Evolutionary conservation across 64 coral and sea anemone genomes (phyloP), one percentile per base, ranked within the genome.

Genomic region (Anthopleura sola): DNA sequence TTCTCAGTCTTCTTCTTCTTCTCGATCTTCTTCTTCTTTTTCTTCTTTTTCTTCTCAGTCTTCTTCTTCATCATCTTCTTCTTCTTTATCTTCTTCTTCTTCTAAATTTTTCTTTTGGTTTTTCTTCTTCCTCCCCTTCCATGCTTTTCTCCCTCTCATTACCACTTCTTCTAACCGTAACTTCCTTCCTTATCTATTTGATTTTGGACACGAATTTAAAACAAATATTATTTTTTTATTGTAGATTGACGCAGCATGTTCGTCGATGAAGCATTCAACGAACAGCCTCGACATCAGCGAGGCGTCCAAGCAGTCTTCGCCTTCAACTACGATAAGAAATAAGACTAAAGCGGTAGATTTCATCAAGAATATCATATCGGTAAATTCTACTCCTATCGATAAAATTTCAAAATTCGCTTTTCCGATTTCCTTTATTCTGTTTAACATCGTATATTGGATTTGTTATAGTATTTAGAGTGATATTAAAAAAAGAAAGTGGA

Each of bases 371-470:
- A 38, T 90, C 20, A 26, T 58, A 0, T 85, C 47, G 39, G 51
- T 56, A 2, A 74, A 91, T n/a, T 58, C 93, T 18, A 78, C 74
- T 37, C 37, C 80, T 19, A 84, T 94, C 3, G 88, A 94, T 77
- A 90, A 83, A 54, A 54, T 85, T 0, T 91, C 89, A 14, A 75
- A 87, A 82, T 33, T 94, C 33, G 11, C 89, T 16, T 91, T 87
- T 37, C 93, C 93, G 16, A 6, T 87, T 2, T 28, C 57, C 39
- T 94, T 84, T 28, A 69, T 85, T 34, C 0, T 55, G 36, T 94
- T 94, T 12, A 94, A 94, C 32, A 79, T 94, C 80, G 71, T 81
- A 19, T 94, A 94, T 9, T 91, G 88, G 88, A 80, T 44, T 40
- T 76, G 74, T 17, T 94, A 90, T 33, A 66, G 68, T 49, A 17